Base-by-base conservation (phyloP, 2,113 vertebrate species). In the Caranx ignobilis region DNA sequence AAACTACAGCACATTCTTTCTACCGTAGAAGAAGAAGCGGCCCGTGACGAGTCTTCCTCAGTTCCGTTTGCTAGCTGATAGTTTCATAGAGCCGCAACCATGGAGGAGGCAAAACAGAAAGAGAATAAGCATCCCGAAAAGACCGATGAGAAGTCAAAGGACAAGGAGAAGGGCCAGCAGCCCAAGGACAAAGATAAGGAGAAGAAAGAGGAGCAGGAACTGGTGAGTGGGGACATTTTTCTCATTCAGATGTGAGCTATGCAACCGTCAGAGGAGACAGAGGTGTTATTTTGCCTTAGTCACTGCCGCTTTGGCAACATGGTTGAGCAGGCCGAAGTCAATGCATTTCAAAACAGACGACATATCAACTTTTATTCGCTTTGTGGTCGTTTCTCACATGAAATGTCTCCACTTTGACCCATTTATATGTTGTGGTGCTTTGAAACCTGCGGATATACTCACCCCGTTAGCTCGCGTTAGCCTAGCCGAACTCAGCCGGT, bases 71-170 rank as follows among this genome's bases (percentile, higher is more conserved):
- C 63, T 88, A 83, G 63, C 64, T 37, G 71, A 79, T 15, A 69
- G 55, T 84, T 84, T 78, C 66, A 67, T 0, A 68, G 21, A 88
- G 52, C 39, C 34, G 79, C 84, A 89, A 83, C 45, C 8, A 96
- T 96, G 95, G 95, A 95, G 86, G 95, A 95, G 70, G 87, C 92
- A 54, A 95, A 94, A 87, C 94, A 94, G 81, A 96, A 95, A 92
- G 95, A 96, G 57, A 95, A 91, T 41, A 95, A 93, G 39, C 88
- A 79, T 56, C 16, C 87, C 3, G 94, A 95, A 69, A 94, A 95
- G 87, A 87, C 79, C 0, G 93, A 95, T 75, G 93, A 94, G 56
- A 95, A 95, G 67, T 91, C 94, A 0, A 95, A 95, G 48, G 92
- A 92, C 1, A 95, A 95, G 34, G 94, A 92, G 0, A 94, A 94